Evolutionary conservation across 2,888 invertebrate genomes (phyloP).

Genomic region (Tachina fera): DNA sequence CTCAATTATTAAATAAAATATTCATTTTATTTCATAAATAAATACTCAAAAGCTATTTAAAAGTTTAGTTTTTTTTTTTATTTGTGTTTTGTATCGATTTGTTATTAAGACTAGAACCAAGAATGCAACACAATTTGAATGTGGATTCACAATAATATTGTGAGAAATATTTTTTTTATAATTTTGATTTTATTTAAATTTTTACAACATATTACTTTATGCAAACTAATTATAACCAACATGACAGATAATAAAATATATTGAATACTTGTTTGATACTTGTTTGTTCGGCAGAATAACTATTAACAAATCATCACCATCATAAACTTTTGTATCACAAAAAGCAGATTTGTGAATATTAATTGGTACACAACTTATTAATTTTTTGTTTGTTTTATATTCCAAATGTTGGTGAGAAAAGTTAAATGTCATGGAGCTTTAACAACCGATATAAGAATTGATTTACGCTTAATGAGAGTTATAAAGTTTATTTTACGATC

Average conservation of each 20-base stretch:
- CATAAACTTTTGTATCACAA: slow-evolving; percentile 8
- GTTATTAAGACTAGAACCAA: not conserved
- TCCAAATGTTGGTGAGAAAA: no score
- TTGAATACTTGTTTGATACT: not conserved
- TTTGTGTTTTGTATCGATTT: not conserved
- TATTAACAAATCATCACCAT: slow-evolving; percentile 24
- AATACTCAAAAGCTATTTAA: slow-evolving; percentile 4
- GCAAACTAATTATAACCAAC: not conserved
- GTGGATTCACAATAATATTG: not conserved
- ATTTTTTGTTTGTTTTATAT: no score
- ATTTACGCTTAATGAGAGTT: no score
- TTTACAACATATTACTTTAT: slow-evolving; percentile 35
- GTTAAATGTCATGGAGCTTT: no score
- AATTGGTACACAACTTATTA: no score
- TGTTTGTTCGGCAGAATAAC: not conserved
- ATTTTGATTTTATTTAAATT: slow-evolving; percentile 1
- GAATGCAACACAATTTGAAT: not conserved
- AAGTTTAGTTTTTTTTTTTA: not conserved
- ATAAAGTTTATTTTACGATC: no score
- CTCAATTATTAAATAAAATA: slow-evolving; percentile 6
- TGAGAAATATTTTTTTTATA: not conserved
- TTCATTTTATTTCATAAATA: not conserved
- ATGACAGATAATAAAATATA: not conserved
- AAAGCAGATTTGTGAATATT: not conserved
- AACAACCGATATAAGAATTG: no score